phyloP scores from a whole-genome alignment of 2,113 vertebrate species.

The Melozone crissalis region DNA sequence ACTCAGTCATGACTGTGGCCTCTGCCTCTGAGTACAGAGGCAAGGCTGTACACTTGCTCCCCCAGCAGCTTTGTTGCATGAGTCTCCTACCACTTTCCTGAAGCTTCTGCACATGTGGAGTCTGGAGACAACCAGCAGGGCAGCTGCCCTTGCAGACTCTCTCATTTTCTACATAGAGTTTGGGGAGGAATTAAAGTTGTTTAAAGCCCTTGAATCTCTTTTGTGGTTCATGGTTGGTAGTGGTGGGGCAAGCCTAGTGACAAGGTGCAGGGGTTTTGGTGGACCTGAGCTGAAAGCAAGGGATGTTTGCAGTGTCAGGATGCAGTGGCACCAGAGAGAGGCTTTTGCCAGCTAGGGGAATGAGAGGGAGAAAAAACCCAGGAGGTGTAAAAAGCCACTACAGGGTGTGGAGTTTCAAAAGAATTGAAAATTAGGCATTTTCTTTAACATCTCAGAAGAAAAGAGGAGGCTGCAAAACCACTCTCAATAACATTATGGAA shows the following conservation, averaged over 20 bases:
- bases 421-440: neutral
- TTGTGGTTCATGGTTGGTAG: neutral
- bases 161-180: neutral
- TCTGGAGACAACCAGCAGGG: neutral
- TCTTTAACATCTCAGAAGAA: neutral
- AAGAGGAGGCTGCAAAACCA: neutral
- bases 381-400: neutral
- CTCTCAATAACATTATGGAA: neutral
- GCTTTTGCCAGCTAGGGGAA: neutral
- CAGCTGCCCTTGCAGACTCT: neutral
- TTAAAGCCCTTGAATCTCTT: neutral
- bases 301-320: neutral
- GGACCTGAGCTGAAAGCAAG: neutral
- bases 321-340: rapidly evolving
- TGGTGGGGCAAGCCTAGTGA: neutral
- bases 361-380: neutral
- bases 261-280: neutral
- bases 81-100: neutral
- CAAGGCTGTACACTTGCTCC: neutral
- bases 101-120: rapidly evolving
- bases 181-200: neutral
- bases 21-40: neutral
- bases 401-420: neutral
- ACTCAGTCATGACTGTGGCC: neutral
- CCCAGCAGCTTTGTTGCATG: neutral